Conservation (phyloP, 2,888 invertebrate genomes). For the Scaptomyza flava region DNA sequence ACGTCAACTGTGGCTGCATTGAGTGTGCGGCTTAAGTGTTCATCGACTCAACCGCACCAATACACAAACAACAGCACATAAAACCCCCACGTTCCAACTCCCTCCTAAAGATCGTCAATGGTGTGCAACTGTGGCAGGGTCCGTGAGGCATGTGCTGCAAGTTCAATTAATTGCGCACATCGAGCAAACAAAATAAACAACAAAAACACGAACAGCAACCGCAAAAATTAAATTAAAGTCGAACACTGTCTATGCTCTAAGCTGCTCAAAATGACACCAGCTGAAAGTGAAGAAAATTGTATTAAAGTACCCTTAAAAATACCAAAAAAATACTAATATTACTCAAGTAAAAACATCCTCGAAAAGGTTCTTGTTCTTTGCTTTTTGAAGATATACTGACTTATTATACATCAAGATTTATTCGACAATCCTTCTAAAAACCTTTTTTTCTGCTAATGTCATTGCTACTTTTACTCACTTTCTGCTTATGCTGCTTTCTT, state of each 20-base stretch:
- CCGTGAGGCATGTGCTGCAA: conserved; percentile 69
- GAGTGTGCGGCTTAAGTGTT: conserved; percentile 79
- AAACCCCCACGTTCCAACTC: neutral
- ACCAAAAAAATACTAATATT: too few relatives aligned
- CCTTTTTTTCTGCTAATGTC: conserved; percentile 28
- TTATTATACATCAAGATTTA: neutral
- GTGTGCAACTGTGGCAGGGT: conserved; percentile 42
- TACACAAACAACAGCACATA: conserved; percentile 28
- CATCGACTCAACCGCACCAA: conserved; percentile 76
- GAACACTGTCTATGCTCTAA: conserved; percentile 48
- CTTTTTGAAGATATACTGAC: neutral
- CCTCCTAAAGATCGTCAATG: conserved; percentile 72
- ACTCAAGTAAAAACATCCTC: neutral
- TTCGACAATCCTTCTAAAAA: too few relatives aligned
- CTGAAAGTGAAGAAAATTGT: conserved; percentile 13
- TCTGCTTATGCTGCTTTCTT: neutral
- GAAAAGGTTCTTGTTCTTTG: neutral
- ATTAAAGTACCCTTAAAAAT: too few relatives aligned
- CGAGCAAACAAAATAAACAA: conserved; percentile 71
- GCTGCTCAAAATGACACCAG: conserved; percentile 31
- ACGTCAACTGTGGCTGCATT: conserved; percentile 63
- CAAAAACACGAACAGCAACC: conserved; percentile 70
- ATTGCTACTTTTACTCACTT: conserved; percentile 1
- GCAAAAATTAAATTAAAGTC: conserved; percentile 83
- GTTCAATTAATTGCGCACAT: conserved; percentile 83